Percentiles rank a stretch among this genome's conserved stretches.
Conservation (phyloP, 2,113 vertebrate species). For the Platichthys flesus region DNA sequence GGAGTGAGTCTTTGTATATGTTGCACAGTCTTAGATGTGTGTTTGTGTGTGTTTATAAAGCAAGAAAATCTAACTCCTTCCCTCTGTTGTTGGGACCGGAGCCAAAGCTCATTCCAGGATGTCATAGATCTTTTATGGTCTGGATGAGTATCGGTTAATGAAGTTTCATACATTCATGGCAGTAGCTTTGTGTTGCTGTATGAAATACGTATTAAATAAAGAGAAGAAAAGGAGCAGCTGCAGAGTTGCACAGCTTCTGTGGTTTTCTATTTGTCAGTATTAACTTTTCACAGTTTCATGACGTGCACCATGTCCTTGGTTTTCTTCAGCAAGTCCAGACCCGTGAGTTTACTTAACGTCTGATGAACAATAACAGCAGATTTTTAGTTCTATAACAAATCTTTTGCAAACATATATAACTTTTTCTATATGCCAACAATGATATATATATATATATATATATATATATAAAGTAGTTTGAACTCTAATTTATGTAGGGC, state of each 20-base stretch:
- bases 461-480: too few species aligned
- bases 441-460: too few species aligned
- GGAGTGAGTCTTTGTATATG: slow-evolving; percentile 16
- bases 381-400: too few species aligned
- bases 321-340: too few species aligned
- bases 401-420: too few species aligned
- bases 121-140: slow-evolving; percentile 9
- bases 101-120: slow-evolving; percentile 30
- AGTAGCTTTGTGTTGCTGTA: not conserved
- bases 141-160: not conserved
- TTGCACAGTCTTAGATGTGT: slow-evolving; percentile 12
- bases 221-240: not conserved
- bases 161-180: slow-evolving; percentile 4
- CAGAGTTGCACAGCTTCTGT: slow-evolving; percentile 27
- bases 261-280: slow-evolving; percentile 14
- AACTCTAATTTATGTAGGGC: too few species aligned
- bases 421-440: too few species aligned
- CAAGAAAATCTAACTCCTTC: slow-evolving; percentile 7
- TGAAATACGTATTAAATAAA: slow-evolving; percentile 1
- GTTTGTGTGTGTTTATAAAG: slow-evolving; percentile 8
- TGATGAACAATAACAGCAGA: too few species aligned
- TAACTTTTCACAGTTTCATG: not conserved
- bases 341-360: too few species aligned
- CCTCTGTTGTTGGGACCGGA: not conserved
- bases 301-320: too few species aligned